Evolutionary conservation across 2,113 vertebrate species (phyloP).

Genomic region (Myotis davidii): DNA sequence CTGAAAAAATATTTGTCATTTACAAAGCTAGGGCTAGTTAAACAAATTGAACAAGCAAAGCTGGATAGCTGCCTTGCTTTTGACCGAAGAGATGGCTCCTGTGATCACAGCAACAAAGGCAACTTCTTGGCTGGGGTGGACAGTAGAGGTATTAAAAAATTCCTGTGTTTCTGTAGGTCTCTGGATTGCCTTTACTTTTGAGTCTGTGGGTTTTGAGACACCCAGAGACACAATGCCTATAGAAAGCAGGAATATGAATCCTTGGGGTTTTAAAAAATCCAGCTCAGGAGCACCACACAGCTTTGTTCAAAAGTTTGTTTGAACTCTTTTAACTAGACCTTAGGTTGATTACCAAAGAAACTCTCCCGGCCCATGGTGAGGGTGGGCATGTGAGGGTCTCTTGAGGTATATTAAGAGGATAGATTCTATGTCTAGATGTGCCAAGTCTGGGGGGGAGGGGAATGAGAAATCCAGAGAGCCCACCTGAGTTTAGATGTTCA

Average conservation of each 20-base stretch:
- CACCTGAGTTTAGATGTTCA: not conserved
- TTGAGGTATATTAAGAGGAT: not conserved
- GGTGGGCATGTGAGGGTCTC: not conserved
- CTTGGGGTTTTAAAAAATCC: not conserved
- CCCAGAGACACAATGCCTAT: not conserved
- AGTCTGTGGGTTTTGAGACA: not conserved
- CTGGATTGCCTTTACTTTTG: conserved; percentile 48
- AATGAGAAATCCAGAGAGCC: not conserved
- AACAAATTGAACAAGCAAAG: not conserved
- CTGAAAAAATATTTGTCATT: not conserved
- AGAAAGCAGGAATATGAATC: conserved; percentile 9
- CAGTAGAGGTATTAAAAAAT: not conserved
- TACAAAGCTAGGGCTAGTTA: not conserved
- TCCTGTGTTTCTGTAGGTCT: not conserved
- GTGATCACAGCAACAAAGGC: not conserved
- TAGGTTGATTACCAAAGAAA: conserved; percentile 33
- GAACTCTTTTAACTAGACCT: not conserved
- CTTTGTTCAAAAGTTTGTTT: not conserved
- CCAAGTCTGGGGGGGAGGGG: not conserved
- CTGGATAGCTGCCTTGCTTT: not conserved
- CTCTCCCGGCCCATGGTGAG: not conserved
- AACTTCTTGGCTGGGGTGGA: not conserved
- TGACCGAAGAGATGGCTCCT: not conserved
- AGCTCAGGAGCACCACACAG: not conserved
- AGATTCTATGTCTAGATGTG: not conserved